phyloP scores from a whole-genome alignment of 2,113 vertebrate species.

The Corvus hawaiiensis region DNA sequence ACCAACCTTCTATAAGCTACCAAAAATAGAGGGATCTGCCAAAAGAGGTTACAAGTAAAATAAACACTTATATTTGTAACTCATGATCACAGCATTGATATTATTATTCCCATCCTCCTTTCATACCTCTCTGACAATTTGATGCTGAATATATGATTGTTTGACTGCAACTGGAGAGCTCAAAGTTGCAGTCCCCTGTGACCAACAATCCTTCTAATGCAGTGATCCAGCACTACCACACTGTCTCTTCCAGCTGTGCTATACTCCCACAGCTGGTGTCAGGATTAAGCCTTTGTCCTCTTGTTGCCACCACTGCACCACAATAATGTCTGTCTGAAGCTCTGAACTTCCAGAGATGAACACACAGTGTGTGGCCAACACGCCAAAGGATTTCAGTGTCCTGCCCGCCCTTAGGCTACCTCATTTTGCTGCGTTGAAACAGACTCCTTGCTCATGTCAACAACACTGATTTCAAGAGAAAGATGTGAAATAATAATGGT shows the following conservation, averaged over 20 bases:
- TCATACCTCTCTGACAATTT: not conserved
- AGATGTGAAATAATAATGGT: not conserved
- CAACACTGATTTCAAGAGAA: not conserved
- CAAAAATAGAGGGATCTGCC: not conserved
- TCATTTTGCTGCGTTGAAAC: not conserved
- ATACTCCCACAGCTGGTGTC: not conserved
- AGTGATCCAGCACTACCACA: not conserved
- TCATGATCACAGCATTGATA: not conserved
- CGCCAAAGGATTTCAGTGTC: not conserved
- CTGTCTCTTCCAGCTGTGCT: not conserved
- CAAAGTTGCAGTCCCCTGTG: not conserved
- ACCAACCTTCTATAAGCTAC: not conserved
- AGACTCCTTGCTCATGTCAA: not conserved
- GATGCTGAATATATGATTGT: not conserved
- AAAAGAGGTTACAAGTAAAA: not conserved
- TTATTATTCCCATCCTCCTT: not conserved
- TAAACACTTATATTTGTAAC: not conserved
- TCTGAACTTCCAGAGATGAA: not conserved
- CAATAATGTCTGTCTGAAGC: not conserved
- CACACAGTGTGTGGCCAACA: not conserved
- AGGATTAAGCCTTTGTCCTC: not conserved
- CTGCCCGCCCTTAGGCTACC: not conserved
- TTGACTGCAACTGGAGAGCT: not conserved
- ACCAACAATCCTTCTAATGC: not conserved
- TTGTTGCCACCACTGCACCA: not conserved